These are phyloP conservation scores for Beaufortia kweichowensis DNA, from an alignment of 2,113 vertebrate species.

Conservation along the genomic window DNA sequence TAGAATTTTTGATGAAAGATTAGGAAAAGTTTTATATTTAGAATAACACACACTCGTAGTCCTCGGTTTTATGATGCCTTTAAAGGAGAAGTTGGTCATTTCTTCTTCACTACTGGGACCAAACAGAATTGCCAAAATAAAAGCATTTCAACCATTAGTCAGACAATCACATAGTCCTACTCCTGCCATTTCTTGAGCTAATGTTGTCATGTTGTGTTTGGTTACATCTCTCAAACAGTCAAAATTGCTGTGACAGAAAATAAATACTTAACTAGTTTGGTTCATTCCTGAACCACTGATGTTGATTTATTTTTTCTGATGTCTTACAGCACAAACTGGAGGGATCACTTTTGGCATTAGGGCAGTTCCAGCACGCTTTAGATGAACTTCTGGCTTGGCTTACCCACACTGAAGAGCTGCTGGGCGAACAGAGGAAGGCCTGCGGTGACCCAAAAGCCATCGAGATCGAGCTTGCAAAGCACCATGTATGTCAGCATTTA, in stretches of 20 bases:
- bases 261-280: too few species aligned
- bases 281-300: not conserved
- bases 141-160: too few species aligned
- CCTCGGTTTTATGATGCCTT: too few species aligned
- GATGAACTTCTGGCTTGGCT: constrained; percentile 94
- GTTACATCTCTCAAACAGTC: too few species aligned
- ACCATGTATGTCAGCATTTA: constrained; percentile 83
- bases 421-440: constrained; percentile 88
- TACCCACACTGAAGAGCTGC: constrained; percentile 90
- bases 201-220: too few species aligned
- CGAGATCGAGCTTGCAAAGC: constrained; percentile 97
- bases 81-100: not conserved
- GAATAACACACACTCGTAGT: too few species aligned
- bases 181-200: too few species aligned
- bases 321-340: constrained; percentile 91
- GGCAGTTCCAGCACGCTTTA: constrained; percentile 96
- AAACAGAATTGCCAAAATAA: too few species aligned
- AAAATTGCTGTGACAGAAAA: too few species aligned
- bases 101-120: too few species aligned
- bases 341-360: constrained; percentile 90
- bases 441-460: constrained; percentile 95
- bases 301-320: constrained; percentile 58
- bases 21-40: not conserved
- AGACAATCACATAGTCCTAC: too few species aligned
- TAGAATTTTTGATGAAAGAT: not conserved